A percentile compares a stretch with the other conserved stretches of the same genome.
phyloP scores from a whole-genome alignment of 2,888 invertebrate species.

The Linnaemya tessellans region DNA sequence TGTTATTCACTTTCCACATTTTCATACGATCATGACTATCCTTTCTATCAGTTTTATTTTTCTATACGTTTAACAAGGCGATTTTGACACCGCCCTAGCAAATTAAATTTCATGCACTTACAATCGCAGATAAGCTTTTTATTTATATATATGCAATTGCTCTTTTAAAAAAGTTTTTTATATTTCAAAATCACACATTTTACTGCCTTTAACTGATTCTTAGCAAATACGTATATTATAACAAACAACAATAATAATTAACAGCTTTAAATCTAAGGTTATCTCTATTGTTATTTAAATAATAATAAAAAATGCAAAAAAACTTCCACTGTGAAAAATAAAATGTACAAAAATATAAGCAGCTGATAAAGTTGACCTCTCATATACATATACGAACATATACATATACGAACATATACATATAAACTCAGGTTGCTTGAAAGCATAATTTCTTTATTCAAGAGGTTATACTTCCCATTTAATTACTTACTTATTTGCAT shows the following conservation, averaged over 20 bases:
- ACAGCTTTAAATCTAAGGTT: slow-evolving; percentile 24
- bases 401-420: too few species aligned
- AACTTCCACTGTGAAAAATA: slow-evolving; percentile 50
- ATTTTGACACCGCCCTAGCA: too few species aligned
- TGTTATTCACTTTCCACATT: too few species aligned
- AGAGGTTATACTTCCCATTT: slow-evolving; percentile 47
- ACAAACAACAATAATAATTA: slow-evolving; percentile 4
- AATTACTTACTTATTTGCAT: slow-evolving; percentile 6
- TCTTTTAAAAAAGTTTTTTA: too few species aligned
- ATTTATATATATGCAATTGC: background rate
- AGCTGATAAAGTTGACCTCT: background rate
- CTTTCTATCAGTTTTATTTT: too few species aligned
- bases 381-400: background rate
- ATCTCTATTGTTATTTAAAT: slow-evolving; percentile 35
- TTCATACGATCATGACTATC: too few species aligned
- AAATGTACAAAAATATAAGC: background rate
- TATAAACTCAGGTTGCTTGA: too few species aligned
- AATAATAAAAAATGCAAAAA: slow-evolving; percentile 16
- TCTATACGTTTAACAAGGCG: too few species aligned
- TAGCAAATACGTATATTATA: background rate
- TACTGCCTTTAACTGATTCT: slow-evolving; percentile 7
- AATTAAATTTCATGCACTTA: too few species aligned
- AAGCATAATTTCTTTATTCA: background rate
- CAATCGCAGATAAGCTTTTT: too few species aligned
- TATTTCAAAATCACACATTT: background rate